Percentiles rank a stretch among this genome's conserved stretches.
Evolutionary conservation across 2,888 invertebrate genomes (phyloP).

Genomic region (Drosophila basisetae): DNA sequence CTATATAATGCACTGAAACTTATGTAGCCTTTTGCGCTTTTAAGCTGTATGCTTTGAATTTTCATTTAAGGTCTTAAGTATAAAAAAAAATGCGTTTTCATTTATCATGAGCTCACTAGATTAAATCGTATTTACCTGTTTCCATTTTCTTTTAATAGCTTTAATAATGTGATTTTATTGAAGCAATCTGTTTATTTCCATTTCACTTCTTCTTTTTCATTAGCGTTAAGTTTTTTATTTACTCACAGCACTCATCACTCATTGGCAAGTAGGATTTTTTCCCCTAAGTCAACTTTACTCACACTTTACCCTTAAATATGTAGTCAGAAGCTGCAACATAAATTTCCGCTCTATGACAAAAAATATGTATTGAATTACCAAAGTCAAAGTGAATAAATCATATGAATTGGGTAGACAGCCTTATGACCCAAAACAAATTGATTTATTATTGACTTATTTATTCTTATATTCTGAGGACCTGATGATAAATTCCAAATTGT

Average conservation of each 20-base stretch:
- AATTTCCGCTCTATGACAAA: not conserved
- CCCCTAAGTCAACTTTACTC: not conserved
- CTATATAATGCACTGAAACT: not conserved
- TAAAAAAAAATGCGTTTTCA: not conserved
- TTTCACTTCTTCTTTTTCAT: not conserved
- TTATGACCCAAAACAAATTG: not conserved
- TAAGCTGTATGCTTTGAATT: not conserved
- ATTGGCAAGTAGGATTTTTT: not conserved
- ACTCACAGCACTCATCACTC: not conserved
- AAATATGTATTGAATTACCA: not conserved
- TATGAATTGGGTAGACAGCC: not conserved
- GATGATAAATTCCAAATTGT: not conserved
- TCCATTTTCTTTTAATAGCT: not conserved
- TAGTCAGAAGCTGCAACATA: not conserved
- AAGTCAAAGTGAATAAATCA: not conserved
- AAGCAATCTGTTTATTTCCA: not conserved
- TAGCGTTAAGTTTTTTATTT: not conserved
- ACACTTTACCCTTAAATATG: not conserved
- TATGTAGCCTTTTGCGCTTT: not conserved
- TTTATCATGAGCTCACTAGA: not conserved
- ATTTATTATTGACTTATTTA: constrained; percentile 1
- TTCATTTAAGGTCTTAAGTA: too few species aligned
- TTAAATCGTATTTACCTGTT: not conserved
- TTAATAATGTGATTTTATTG: not conserved
- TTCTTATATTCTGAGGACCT: not conserved